Percentiles rank a stretch among this genome's conserved stretches.
Conservation (phyloP, 2,113 vertebrate genomes). For the Bolborhynchus lineola region DNA sequence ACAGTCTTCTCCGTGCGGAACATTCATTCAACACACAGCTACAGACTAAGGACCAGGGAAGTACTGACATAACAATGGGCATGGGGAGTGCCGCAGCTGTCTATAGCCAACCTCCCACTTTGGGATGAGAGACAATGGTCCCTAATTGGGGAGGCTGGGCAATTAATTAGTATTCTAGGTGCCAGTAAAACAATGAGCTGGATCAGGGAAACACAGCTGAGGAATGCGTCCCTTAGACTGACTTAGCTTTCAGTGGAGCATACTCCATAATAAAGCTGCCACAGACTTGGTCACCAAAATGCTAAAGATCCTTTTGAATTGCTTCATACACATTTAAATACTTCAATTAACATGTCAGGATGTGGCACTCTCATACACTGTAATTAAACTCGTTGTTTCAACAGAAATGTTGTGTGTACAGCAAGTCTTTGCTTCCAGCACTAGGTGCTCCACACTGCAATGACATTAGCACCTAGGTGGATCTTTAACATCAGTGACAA, state of each 20-base stretch:
- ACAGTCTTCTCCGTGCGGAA: not conserved
- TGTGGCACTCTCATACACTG: not conserved
- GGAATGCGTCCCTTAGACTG: not conserved
- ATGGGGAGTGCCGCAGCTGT: not conserved
- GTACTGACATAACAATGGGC: not conserved
- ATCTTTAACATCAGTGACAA: not conserved
- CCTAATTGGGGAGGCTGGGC: not conserved
- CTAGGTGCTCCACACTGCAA: rapidly evolving
- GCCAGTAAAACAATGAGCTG: not conserved
- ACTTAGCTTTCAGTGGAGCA: not conserved
- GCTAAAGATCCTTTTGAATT: not conserved
- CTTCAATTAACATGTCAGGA: not conserved
- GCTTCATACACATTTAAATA: not conserved
- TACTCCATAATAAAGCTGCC: not conserved
- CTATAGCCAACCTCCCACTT: not conserved
- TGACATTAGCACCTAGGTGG: not conserved
- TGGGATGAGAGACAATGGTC: not conserved
- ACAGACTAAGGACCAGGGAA: not conserved
- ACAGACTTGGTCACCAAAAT: not conserved
- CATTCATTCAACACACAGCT: not conserved
- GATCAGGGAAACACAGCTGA: not conserved
- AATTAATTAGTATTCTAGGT: not conserved
- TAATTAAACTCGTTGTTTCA: not conserved
- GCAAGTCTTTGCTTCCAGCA: not conserved
- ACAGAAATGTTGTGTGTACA: not conserved